Base-by-base conservation (phyloP, 2,113 vertebrate genomes). In the Orientallactaga bullata region DNA sequence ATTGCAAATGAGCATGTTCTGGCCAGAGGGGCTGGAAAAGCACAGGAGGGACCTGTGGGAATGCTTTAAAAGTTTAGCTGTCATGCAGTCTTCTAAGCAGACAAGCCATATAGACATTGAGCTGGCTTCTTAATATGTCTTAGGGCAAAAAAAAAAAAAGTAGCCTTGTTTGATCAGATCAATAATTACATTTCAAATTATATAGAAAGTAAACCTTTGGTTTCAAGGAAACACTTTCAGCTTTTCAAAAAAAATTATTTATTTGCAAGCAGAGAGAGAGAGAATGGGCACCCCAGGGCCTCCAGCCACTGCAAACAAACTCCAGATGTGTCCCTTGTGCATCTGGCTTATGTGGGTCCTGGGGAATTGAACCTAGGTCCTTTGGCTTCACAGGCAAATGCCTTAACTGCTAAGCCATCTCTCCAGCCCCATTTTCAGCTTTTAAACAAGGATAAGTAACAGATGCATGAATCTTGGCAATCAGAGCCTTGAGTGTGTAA, bases 81-180 rank as follows among this genome's bases (percentile, higher is more conserved):
- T 93, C 84, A 95, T 30, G 63, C 81, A 24, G 13, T 78, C 83
- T 95, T 71, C 76, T 90, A 84, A 95, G 78, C 61, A 95, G 91
- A 84, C 55, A 94, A 95, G 72, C 68, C 61, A 66, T 88, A 42
- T 51, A 94, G 93, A 83, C 55, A 87, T 32, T 76, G 83, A 90
- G 6, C 13, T n/a, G 5, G 51, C 92, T 81, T 85, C 73, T 93
- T 72, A 74, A 84, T 16, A 30, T 79, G 42, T 47, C 17, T 93
- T 68, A 51, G 42, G 28, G 21, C 60, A 93, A 73, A 93, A 89
- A 47, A 47, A 47, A 47, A 93, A 73, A 93, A 89, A 93, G 89
- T 73, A 91, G 47, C 42, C 39, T n/a, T 61, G 47, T 72, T 92
- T 88, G 84, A 92, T 55, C 16, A 93, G 35, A 95, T 91, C 66